A percentile compares a stretch with the other conserved stretches of the same genome.
Conservation (phyloP, 1,140 invertebrate species). For the Penaeus indicus region DNA sequence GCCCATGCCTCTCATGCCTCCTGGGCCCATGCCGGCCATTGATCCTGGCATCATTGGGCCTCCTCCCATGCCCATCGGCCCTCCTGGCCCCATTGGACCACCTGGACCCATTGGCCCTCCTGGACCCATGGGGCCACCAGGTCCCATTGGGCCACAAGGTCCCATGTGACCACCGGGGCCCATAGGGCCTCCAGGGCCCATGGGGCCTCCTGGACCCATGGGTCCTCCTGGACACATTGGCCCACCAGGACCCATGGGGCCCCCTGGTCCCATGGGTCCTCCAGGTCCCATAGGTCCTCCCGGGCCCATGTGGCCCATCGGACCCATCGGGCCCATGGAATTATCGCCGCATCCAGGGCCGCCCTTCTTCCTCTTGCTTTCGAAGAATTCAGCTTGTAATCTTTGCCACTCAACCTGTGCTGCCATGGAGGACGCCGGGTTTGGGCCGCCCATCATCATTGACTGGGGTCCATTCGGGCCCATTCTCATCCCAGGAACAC, state of each 20-base stretch:
- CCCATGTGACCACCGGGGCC: conserved; percentile 66
- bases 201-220: conserved; percentile 73
- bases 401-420: conserved; percentile 89
- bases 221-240: conserved; percentile 70
- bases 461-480: conserved; percentile 77
- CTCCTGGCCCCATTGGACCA: conserved; percentile 65
- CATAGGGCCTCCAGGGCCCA: conserved; percentile 74
- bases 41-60: conserved; percentile 67
- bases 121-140: conserved; percentile 64
- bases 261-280: conserved; percentile 61
- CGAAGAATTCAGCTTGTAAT: conserved; percentile 86
- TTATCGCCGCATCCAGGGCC: conserved; percentile 74
- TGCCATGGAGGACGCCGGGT: conserved; percentile 73
- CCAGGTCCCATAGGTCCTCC: conserved; percentile 69
- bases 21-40: conserved; percentile 65
- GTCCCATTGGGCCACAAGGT: conserved; percentile 66
- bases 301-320: conserved; percentile 70
- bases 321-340: conserved; percentile 67
- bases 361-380: conserved; percentile 77
- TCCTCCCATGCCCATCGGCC: conserved; percentile 68
- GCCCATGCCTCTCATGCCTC: conserved; percentile 67
- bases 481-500: conserved; percentile 66
- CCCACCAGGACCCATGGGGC: conserved; percentile 74
- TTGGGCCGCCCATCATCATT: conserved; percentile 69
- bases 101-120: conserved; percentile 54